phyloP scores from a whole-genome alignment of 2,113 vertebrate species.

The Amblyopsis rosae region DNA sequence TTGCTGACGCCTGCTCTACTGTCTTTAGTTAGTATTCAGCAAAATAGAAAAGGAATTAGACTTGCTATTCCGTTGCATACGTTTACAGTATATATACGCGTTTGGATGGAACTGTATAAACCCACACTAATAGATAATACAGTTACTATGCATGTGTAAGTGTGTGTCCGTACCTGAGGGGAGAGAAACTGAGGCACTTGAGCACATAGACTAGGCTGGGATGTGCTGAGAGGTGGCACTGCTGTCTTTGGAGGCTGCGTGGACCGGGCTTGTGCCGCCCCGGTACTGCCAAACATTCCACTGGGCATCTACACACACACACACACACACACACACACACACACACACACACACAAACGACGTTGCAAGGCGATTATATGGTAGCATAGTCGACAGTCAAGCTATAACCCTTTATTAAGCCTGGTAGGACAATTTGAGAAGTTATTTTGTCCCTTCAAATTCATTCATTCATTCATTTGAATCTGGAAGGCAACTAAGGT shows the following conservation, averaged over 20 bases:
- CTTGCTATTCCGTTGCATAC: no score
- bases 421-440: no score
- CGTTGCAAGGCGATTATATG: no score
- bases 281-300: constrained; percentile 96
- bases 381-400: no score
- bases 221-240: constrained; percentile 95
- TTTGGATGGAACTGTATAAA: no score
- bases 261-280: constrained; percentile 90
- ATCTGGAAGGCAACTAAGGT: no score
- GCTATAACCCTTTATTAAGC: no score
- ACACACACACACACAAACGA: constrained; percentile 3
- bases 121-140: not conserved
- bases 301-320: constrained; percentile 84
- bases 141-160: not conserved
- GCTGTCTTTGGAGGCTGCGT: constrained; percentile 80
- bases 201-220: constrained; percentile 99
- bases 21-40: no score
- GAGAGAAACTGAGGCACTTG: constrained; percentile 99
- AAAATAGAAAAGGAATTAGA: no score
- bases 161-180: constrained; percentile 86
- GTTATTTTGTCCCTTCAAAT: no score
- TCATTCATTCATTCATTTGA: not conserved
- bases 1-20: no score
- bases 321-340: constrained; percentile 5
- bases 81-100: not conserved